These are phyloP conservation scores for Umimayanthus kanabou DNA, from an alignment of 92 coral and sea anemone species.

Conservation along the genomic window DNA sequence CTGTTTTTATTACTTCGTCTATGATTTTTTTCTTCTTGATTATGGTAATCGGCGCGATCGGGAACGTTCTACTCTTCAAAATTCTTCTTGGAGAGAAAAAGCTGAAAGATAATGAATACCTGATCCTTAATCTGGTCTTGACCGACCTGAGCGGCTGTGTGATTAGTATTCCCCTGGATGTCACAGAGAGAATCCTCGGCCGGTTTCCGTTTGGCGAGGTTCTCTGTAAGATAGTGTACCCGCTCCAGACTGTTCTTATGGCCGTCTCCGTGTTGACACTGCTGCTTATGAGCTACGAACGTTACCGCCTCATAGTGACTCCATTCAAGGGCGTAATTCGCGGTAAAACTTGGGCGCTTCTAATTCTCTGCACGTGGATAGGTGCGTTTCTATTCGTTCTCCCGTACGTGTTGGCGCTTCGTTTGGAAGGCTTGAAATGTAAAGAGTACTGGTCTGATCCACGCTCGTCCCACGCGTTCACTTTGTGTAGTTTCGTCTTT, in stretches of 20 bases:
- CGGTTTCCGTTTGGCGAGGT: constrained; percentile 68
- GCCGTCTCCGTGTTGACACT: constrained; percentile 66
- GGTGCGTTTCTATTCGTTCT: constrained; percentile 53
- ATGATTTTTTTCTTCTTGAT: too few relatives aligned
- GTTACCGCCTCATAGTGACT: constrained; percentile 69
- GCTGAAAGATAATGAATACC: constrained; percentile 51
- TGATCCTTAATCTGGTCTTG: constrained; percentile 54
- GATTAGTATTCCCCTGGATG: constrained; percentile 72
- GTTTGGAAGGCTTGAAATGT: constrained; percentile 44
- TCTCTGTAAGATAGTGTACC: constrained; percentile 68
- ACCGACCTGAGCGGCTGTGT: constrained; percentile 42
- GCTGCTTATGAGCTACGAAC: constrained; percentile 72
- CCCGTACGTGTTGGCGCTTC: constrained; percentile 57
- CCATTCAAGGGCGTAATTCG: constrained; percentile 62
- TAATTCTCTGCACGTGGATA: constrained; percentile 64
- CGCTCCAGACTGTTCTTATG: constrained; percentile 67
- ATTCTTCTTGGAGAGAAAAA: constrained; percentile 42
- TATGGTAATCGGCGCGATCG: neutral
- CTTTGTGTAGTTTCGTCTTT: constrained; percentile 50
- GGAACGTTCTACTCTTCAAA: constrained; percentile 31
- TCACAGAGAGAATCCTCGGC: constrained; percentile 55
- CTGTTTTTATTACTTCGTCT: too few relatives aligned
- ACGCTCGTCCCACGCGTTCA: constrained; percentile 52
- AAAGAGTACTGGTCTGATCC: constrained; percentile 56
- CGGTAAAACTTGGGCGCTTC: constrained; percentile 42